Evolutionary conservation across 1,140 invertebrate genomes (phyloP).

Genomic region (Brachionus asplanchnoidis): DNA sequence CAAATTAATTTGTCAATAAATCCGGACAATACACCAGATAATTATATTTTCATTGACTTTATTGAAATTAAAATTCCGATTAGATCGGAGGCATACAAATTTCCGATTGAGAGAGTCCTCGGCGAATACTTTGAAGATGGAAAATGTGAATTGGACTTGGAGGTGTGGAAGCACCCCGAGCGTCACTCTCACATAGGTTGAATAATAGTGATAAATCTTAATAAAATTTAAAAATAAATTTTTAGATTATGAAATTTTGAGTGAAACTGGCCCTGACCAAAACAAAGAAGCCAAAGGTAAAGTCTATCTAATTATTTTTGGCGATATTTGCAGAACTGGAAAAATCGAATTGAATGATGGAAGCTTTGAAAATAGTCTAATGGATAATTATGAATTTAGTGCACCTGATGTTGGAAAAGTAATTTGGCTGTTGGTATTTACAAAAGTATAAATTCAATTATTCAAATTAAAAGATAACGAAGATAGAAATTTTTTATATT

Average conservation of each 20-base stretch:
- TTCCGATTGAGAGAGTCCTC: conserved; percentile 5
- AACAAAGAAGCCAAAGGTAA: conserved; percentile 31
- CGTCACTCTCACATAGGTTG: background rate
- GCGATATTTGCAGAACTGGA: conserved; percentile 19
- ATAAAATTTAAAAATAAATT: too few relatives aligned
- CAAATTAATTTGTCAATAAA: conserved; percentile 36
- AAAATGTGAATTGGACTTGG: conserved; percentile 30
- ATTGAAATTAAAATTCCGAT: conserved; percentile 37
- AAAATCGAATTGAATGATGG: conserved; percentile 39
- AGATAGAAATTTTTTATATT: conserved; percentile 32
- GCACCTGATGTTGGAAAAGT: conserved; percentile 40
- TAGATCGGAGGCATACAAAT: conserved; percentile 31
- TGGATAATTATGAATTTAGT: conserved; percentile 37
- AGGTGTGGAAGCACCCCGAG: conserved; percentile 35
- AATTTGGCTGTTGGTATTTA: background rate
- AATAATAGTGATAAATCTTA: background rate
- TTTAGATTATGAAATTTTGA: conserved; percentile 38
- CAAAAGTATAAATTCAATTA: background rate
- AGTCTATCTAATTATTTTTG: conserved; percentile 36
- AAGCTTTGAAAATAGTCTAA: conserved; percentile 17
- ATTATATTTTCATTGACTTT: conserved; percentile 36
- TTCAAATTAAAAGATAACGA: background rate
- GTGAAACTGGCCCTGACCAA: conserved; percentile 24
- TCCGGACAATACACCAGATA: background rate
- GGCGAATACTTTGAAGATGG: conserved; percentile 40